Evolutionary conservation across 2,113 vertebrate genomes (phyloP).

Genomic region (Vanacampus margaritifer): DNA sequence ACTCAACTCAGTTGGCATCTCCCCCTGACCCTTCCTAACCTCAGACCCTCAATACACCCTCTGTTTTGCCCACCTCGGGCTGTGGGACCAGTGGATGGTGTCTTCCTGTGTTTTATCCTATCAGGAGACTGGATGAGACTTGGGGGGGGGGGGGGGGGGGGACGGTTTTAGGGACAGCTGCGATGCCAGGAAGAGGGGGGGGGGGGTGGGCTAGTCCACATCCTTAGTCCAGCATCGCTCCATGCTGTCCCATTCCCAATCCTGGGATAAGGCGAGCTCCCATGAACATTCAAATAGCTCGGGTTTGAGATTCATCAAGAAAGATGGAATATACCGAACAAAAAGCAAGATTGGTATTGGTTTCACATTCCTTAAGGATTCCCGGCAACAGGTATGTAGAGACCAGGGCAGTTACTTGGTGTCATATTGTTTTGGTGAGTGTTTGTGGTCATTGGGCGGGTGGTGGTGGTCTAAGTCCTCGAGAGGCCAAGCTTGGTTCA

Average conservation of each 20-base stretch:
- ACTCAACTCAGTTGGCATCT: constrained; percentile 69
- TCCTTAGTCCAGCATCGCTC: constrained; percentile 49
- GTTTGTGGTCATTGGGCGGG: background rate
- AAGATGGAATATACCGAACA: constrained; percentile 32
- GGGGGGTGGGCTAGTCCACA: constrained; percentile 45
- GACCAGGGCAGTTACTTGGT: background rate
- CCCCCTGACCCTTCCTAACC: constrained; percentile 17
- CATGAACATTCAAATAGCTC: background rate
- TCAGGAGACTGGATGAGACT: constrained; percentile 42
- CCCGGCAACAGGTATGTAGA: constrained; percentile 52
- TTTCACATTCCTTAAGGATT: constrained; percentile 13
- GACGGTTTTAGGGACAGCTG: constrained; percentile 53
- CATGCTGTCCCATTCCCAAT: constrained; percentile 64
- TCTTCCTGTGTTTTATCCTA: constrained; percentile 59
- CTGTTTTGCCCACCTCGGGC: constrained; percentile 56
- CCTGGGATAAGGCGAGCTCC: constrained; percentile 26
- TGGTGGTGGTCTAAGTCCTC: background rate
- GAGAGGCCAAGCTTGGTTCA: background rate
- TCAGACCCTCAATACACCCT: constrained; percentile 59
- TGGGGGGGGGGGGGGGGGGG: constrained; percentile 31
- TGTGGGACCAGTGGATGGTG: constrained; percentile 34
- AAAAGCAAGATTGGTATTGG: constrained; percentile 24
- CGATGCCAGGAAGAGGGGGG: constrained; percentile 28
- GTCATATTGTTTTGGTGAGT: background rate
- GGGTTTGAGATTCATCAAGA: background rate